Base-by-base conservation (phyloP, 2,113 vertebrate species). In the Perca fluviatilis region DNA sequence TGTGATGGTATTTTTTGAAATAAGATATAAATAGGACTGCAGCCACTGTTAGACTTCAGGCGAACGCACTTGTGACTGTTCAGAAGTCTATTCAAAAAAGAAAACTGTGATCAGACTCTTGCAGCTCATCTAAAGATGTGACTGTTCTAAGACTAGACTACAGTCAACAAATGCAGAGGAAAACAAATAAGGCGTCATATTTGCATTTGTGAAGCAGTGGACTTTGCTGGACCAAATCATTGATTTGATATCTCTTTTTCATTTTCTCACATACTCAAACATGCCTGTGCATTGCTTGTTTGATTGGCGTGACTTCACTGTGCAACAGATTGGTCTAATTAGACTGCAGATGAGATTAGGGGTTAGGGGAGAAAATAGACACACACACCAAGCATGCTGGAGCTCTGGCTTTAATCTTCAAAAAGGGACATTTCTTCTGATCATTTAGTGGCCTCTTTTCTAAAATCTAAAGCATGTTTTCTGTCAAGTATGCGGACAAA, bases 261-360 rank as follows among this genome's bases (percentile, higher is more conserved):
- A 10, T 51, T 68, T 69, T 53, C 58, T 78, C 19, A 53, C 57
- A 66, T 40, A 8, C 21, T 84, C 43, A 62, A 66, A 76, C 30
- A 69, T 46, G 25, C 23, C 33, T 14, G 19, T 14, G 51, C 33
- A n/a, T 21, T 23, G 15, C 11, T 53, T 40, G 0, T 49, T 30
- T 62, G 49, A 68, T 21, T 46, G 69, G n/a, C 36, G 14, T 66
- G 70, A 80, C 78, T 68, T 61, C 9, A 13, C 23, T n/a, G 57
- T 82, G 69, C 47, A 74, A 43, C 21, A 68, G 68, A 68, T 78
- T 71, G 50, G 74, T 78, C 61, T 77, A 85, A 91, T 89, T 86
- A 85, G 77, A 46, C 77, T 69, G 62, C 57, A 84, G 84, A 90
- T 76, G 56, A 74, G 88, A 86, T 90, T 88, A 89, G 43, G 30